Base-by-base conservation (phyloP, 2,113 vertebrate genomes). In the Struthidea cinerea region DNA sequence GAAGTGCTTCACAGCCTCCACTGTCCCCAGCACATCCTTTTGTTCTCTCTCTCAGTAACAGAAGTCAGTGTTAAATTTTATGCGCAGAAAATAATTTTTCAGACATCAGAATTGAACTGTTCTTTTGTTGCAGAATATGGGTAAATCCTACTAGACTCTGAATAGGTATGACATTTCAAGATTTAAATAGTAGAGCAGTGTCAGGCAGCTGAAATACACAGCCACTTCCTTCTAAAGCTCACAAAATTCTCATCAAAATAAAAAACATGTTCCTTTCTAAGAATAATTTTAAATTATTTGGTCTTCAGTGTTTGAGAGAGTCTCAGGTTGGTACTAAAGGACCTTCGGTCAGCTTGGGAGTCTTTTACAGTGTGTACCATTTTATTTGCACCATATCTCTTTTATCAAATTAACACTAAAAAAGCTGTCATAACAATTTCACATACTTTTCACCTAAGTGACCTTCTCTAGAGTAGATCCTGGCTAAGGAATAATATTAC, bases 391-490 rank as follows among this genome's bases (percentile, higher is more conserved):
- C 68, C 28, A 8, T 88, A 92, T 80, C 57, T 95, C 85, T 93
- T 75, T 80, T 68, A 94, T 95, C 59, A 95, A 93, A 96, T 96
- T 96, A 96, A 89, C 80, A 87, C 88, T 87, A 91, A 91, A 80
- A 96, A 87, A 80, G 50, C 88, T 92, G 77, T 83, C 93, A 92
- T 68, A 89, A 94, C 67, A 77, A 77, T 96, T 85, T 77, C 89
- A 80, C 59, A 74, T 90, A 57, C n/a, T 95, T 92, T 92, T 93
- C 90, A 93, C 87, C 80, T 39, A 59, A 70, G 60, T 49, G 84
- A 92, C 91, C 69, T 76, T 87, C 71, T 77, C 26, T n/a, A 73
- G 52, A 68, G 83, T 30, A 93, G 81, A 68, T 91, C 63, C 91
- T 10, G 14, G 47, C 86, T 64, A 86, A 95, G 71, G 56, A 96